Base-by-base conservation (phyloP, 2,888 invertebrate species). In the Octodonta nipae region DNA sequence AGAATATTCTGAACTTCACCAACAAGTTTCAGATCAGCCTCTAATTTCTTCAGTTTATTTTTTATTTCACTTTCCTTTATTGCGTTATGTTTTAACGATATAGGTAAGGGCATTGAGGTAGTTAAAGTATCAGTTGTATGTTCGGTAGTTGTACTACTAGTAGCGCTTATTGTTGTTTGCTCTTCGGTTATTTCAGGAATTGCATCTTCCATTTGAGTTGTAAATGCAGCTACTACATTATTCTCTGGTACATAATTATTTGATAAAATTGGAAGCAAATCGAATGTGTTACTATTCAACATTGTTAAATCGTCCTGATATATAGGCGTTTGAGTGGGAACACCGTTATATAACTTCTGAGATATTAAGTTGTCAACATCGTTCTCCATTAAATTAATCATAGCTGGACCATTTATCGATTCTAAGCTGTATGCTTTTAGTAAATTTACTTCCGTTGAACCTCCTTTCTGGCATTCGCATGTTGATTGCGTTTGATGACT, bases 1-100 rank as follows among this genome's bases (percentile, higher is more conserved):
- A 50, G 33, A 15, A 50, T 47, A 27, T 30, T 43, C 33, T 50
- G 47, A 15, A 50, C 43, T 37, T 50, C 50, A 34, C 48, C 36
- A 4, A 50, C 47, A 16, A 50, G 35, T 29, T 46, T 41, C 4
- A 50, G 27, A 27, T 50, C 47, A 15, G 40, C 41, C 34, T 47
- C 37, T 2, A 50, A 35, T 15, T 34, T 39, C 14, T 32, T 37
- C 11, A 49, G 27, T 25, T 37, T 42, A 16, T 27, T 16, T 28
- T 37, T 12, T 33, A 10, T 13, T 24, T 17, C 17, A 28, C 35
- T 29, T 28, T 22, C 28, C 5, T 31, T 15, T 11, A 10, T 22
- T 2, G 22, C 11, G 3, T 3, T 4, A 11, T 22, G 3, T 11
- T 22, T n/a, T 3, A 4, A 13, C 11, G 10, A 7, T 14, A n/a